Percentiles rank a stretch among this genome's conserved stretches.
Evolutionary conservation across 2,797 vertebrate species (phyloP).

Genomic region (Chromis chromis): DNA sequence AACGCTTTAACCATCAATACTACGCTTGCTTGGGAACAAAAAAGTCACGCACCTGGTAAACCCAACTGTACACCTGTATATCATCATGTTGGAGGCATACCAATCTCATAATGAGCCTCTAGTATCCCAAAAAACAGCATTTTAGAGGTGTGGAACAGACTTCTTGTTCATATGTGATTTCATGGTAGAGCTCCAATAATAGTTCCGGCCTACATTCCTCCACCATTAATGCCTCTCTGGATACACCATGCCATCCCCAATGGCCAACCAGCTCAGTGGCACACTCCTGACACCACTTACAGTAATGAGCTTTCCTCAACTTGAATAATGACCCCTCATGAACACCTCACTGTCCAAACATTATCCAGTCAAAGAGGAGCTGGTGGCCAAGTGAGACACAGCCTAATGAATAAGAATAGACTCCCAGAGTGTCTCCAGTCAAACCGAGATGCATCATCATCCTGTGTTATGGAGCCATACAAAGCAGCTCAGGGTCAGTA

Average conservation of each 20-base stretch:
- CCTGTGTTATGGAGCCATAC: slow-evolving; percentile 35
- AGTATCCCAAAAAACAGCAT: background rate
- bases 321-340: slow-evolving; percentile 66
- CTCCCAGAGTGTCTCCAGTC: slow-evolving; percentile 34
- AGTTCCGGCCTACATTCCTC: background rate
- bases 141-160: slow-evolving; percentile 2
- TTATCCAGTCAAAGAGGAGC: slow-evolving; percentile 45
- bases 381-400: slow-evolving; percentile 43
- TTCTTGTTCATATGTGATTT: background rate
- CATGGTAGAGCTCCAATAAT: slow-evolving; percentile 27
- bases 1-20: slow-evolving; percentile 24
- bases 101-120: slow-evolving; percentile 33
- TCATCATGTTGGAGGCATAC: slow-evolving; percentile 1
- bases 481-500: slow-evolving; percentile 38
- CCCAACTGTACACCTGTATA: slow-evolving; percentile 1
- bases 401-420: slow-evolving; percentile 57
- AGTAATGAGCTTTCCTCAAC: slow-evolving; percentile 65
- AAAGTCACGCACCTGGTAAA: slow-evolving; percentile 13
- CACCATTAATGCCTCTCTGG: slow-evolving; percentile 25
- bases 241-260: slow-evolving; percentile 16
- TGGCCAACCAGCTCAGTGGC: slow-evolving; percentile 24
- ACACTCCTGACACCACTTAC: slow-evolving; percentile 58
- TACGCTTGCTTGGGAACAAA: slow-evolving; percentile 11
- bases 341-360: slow-evolving; percentile 58
- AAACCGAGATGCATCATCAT: slow-evolving; percentile 41